Conservation (phyloP, 1,140 invertebrate species). For the Drosophila guanche region DNA sequence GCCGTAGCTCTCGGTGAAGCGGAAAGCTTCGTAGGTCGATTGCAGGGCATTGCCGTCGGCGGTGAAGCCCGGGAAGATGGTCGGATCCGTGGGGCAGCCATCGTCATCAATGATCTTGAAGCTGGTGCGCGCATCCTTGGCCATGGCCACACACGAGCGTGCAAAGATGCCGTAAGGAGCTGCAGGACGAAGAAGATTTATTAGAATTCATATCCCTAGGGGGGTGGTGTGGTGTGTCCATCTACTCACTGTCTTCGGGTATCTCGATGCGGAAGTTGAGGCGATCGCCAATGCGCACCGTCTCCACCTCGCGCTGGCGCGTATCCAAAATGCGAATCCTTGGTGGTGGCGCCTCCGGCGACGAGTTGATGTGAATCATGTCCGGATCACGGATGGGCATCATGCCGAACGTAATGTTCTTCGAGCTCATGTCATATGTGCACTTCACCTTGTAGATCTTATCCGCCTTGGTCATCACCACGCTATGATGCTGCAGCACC, state of each 20-base stretch:
- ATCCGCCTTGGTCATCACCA: conserved; percentile 98
- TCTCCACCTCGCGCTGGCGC: conserved; percentile 93
- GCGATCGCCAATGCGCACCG: conserved; percentile 96
- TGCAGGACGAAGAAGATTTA: conserved; percentile 77
- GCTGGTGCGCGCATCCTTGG: conserved; percentile 97
- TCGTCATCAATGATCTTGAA: conserved; percentile 98
- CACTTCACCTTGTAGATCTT: conserved; percentile 98
- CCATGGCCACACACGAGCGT: conserved; percentile 97
- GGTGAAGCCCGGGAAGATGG: conserved; percentile 95
- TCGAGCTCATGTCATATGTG: conserved; percentile 97
- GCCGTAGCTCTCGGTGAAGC: conserved; percentile 97
- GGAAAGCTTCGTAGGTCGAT: conserved; percentile 96
- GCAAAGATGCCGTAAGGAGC: conserved; percentile 98
- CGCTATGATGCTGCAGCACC: conserved; percentile 96
- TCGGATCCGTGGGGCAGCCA: conserved; percentile 96
- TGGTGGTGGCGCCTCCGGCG: conserved; percentile 96
- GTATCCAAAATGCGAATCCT: conserved; percentile 95
- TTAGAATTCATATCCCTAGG: not conserved
- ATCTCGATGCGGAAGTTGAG: conserved; percentile 98
- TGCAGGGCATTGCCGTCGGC: conserved; percentile 94
- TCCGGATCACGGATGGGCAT: conserved; percentile 97
- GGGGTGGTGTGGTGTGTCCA: not conserved
- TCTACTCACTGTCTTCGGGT: conserved; percentile 94
- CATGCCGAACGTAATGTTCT: conserved; percentile 98
- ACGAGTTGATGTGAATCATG: conserved; percentile 97